These are phyloP conservation scores for Chorisops tibialis DNA, from an alignment of 2,888 invertebrate species.

Conservation along the genomic window DNA sequence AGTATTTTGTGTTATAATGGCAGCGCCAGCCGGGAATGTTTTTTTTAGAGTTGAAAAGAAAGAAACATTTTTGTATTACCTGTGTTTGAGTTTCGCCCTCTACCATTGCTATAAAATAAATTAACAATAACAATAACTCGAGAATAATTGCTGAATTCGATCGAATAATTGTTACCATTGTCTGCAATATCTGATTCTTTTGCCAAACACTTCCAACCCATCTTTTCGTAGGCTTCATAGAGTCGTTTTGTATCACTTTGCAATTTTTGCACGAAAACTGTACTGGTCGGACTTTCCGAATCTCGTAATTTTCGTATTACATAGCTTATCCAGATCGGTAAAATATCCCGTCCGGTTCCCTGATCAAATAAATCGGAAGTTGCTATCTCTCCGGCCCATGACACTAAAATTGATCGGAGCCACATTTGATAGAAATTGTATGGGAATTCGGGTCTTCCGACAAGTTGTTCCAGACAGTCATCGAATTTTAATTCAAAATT, in stretches of 20 bases:
- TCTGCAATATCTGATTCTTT: too few species aligned
- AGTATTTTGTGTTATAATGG: too few species aligned
- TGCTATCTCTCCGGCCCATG: conserved; percentile 29
- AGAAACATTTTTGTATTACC: too few species aligned
- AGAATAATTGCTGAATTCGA: too few species aligned
- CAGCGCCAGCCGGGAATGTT: too few species aligned
- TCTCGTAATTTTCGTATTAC: conserved; percentile 3
- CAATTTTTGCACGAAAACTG: conserved; percentile 15
- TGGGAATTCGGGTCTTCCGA: neutral
- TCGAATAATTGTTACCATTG: too few species aligned
- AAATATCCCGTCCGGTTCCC: conserved; percentile 1
- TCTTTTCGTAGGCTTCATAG: neutral
- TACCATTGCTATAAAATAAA: too few species aligned
- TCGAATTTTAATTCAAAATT: conserved; percentile 5
- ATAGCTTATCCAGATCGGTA: conserved; percentile 27
- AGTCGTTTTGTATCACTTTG: conserved; percentile 14
- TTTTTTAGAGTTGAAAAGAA: too few species aligned
- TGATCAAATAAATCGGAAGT: conserved; percentile 21
- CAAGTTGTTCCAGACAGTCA: conserved; percentile 14
- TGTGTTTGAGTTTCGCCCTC: too few species aligned
- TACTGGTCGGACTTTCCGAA: neutral
- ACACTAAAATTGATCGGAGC: conserved; percentile 10
- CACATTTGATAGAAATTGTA: conserved; percentile 16
- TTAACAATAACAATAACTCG: too few species aligned
- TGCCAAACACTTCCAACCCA: conserved; percentile 13